These are phyloP conservation scores for Ochotona princeps DNA, from an alignment of 2,113 vertebrate genomes.

Conservation along the genomic window DNA sequence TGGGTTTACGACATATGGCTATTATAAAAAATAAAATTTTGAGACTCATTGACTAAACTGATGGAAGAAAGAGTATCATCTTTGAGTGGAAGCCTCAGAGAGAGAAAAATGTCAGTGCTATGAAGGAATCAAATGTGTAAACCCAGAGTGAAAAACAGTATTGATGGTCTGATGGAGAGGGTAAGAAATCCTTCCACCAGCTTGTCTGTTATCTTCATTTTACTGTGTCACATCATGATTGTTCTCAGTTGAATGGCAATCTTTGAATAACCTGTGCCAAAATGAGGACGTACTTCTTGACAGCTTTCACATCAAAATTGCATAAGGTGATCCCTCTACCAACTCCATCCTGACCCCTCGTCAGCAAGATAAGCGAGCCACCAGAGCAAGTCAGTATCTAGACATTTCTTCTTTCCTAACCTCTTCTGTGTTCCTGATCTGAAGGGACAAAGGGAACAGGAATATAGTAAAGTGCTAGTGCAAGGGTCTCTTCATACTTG, in stretches of 20 bases:
- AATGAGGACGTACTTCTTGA: neutral
- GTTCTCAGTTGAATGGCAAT: neutral
- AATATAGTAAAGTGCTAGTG: neutral
- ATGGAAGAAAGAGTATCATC: neutral
- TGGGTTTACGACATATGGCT: neutral
- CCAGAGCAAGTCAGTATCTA: neutral
- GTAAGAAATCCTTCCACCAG: neutral
- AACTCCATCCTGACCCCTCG: neutral
- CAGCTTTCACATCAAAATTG: neutral
- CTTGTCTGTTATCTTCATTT: accelerated
- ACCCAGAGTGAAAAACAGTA: neutral
- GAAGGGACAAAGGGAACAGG: neutral
- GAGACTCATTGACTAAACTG: neutral
- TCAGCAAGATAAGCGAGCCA: neutral
- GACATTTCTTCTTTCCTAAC: neutral
- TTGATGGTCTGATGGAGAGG: neutral
- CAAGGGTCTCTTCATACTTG: neutral
- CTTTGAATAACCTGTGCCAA: neutral
- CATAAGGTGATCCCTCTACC: neutral
- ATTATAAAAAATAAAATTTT: neutral
- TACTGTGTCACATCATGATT: neutral
- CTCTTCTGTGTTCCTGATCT: neutral
- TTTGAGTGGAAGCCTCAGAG: neutral
- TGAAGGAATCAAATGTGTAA: neutral
- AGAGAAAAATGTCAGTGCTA: neutral